Evolutionary conservation across 2,113 vertebrate species (phyloP), one percentile per base, ranked within the genome.

Genomic region (Illadopsis cleaveri): DNA sequence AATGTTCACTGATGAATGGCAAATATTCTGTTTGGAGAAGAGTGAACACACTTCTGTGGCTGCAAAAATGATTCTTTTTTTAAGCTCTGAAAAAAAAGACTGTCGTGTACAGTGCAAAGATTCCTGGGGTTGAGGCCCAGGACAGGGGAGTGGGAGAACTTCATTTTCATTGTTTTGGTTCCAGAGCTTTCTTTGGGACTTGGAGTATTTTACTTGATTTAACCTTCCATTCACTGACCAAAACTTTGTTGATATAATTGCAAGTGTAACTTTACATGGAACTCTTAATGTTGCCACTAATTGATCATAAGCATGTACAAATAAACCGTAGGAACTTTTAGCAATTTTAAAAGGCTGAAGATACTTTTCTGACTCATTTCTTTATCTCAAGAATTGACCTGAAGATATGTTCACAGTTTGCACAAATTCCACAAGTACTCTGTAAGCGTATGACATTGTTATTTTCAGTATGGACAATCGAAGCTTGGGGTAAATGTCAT

Each of bases 1-100:
- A 85, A 73, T 37, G 54, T 89, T 97, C 95, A 96, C 51, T 56
- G 91, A 92, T 96, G 86, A 92, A 65, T 96, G 84, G 64, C 89
- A 96, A 92, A 91, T 83, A 64, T 40, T 27, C 19, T 83, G 23
- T 77, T 81, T 93, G 66, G 60, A 80, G 51, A 93, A 68, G 30
- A 79, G 33, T 14, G 45, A 82, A 48, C 25, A 57, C 12, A 16
- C 23, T 86, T 89, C 77, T 82, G 21, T 60, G 68, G 61, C 73
- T 91, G 45, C 28, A 84, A 60, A 91, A 82, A 42, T 19, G 57
- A 18, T 72, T 69, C 12, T 35, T 77, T 88, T 69, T 75, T 48
- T 91, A 85, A 85, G 21, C 30, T 85, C n/a, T 85, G 37, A 27
- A 53, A 73, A 57, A 83, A 50, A 18, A 21, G 16, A 35, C 21